Conservation (phyloP, 1,140 invertebrate genomes). For the Zaprionus inermis region DNA sequence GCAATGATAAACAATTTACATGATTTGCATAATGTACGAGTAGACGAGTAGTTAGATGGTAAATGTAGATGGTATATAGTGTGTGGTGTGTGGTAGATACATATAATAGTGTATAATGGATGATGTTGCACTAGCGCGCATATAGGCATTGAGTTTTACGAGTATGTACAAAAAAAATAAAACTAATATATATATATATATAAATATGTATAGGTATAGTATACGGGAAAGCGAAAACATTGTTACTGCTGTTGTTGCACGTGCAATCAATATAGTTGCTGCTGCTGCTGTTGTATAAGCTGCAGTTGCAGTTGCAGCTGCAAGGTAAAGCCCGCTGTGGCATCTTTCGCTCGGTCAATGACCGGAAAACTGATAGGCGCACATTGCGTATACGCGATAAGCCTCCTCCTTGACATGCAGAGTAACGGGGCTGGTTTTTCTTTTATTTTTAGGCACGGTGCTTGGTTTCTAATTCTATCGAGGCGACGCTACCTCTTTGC, state of each 20-base stretch:
- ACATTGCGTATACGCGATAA: conserved; percentile 28
- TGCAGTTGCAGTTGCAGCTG: too few species aligned
- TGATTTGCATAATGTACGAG: conserved; percentile 42
- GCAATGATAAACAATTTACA: conserved; percentile 52
- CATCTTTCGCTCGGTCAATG: conserved; percentile 45
- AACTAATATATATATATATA: conserved; percentile 8
- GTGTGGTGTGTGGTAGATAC: background rate
- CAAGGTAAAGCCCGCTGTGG: conserved; percentile 37
- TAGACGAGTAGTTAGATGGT: conserved; percentile 21
- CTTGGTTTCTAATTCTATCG: conserved; percentile 9
- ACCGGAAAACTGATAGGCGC: conserved; percentile 29
- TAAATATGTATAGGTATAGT: conserved; percentile 1
- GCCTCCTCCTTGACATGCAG: conserved; percentile 15
- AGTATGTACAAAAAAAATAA: conserved; percentile 36
- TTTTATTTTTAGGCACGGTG: conserved; percentile 17
- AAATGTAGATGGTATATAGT: conserved; percentile 1
- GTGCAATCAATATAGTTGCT: conserved; percentile 25
- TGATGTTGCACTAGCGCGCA: conserved; percentile 31
- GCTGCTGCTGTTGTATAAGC: conserved; percentile 34
- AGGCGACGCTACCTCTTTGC: background rate
- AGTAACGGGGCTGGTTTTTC: background rate
- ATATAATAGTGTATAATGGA: conserved; percentile 26
- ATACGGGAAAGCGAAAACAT: conserved; percentile 29
- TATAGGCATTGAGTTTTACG: conserved; percentile 39
- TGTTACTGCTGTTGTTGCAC: conserved; percentile 21